Percentiles rank a stretch among this genome's conserved stretches.
These are phyloP conservation scores for Melipona quadrifasciata DNA, from an alignment of 1,140 invertebrate species.

Conservation along the genomic window DNA sequence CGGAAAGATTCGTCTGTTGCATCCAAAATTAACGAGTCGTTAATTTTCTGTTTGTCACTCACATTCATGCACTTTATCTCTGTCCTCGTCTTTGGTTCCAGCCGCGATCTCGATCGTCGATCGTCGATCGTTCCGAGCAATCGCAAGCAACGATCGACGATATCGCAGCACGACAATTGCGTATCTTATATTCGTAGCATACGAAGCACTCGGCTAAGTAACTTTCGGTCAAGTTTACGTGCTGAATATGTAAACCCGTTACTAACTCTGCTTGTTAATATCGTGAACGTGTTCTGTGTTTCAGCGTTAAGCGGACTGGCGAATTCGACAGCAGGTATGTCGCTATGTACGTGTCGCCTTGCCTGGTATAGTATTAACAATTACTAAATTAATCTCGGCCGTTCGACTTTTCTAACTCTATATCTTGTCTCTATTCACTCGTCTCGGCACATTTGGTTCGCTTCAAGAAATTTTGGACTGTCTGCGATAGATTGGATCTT, in stretches of 20 bases:
- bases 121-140: not conserved
- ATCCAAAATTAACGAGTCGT: too few relatives aligned
- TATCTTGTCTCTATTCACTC: constrained; percentile 4
- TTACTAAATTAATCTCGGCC: constrained; percentile 77
- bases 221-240: constrained; percentile 52
- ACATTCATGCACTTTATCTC: not conserved
- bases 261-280: constrained; percentile 62
- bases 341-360: constrained; percentile 82
- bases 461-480: not conserved
- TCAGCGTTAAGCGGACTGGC: constrained; percentile 83
- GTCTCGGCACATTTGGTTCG: not conserved
- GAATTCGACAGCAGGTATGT: constrained; percentile 82
- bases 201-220: not conserved
- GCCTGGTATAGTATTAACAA: constrained; percentile 82
- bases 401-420: constrained; percentile 37
- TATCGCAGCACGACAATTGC: constrained; percentile 24
- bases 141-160: constrained; percentile 1
- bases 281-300: constrained; percentile 75
- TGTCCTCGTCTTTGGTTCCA: not conserved
- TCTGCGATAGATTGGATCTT: not conserved
- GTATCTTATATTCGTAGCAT: constrained; percentile 17
- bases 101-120: not conserved
- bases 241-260: constrained; percentile 51
- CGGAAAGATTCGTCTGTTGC: too few relatives aligned
- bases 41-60: not conserved